Evolutionary conservation across 1,140 invertebrate genomes (phyloP).

Genomic region (Thalassaphorura encarpata): DNA sequence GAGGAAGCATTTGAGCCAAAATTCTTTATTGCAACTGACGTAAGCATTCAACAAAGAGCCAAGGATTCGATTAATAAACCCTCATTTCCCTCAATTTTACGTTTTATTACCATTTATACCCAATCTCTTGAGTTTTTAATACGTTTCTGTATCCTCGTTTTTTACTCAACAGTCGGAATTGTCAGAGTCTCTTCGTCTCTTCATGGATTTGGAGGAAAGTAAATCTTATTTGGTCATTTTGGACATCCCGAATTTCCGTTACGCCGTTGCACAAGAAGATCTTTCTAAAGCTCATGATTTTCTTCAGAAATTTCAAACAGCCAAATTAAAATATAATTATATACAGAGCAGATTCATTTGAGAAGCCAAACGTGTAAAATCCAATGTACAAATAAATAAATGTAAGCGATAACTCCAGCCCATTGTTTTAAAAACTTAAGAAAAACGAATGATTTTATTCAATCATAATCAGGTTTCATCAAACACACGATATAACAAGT

Average conservation of each 20-base stretch:
- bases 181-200: constrained; percentile 24
- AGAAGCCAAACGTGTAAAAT: too few relatives aligned
- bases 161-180: constrained; percentile 23
- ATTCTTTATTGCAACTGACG: constrained; percentile 30
- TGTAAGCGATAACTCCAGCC: too few relatives aligned
- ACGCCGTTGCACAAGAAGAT: constrained; percentile 3
- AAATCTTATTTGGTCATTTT: constrained; percentile 22
- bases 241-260: constrained; percentile 23
- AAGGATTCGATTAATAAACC: neutral
- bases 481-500: too few relatives aligned
- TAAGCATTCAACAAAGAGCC: constrained; percentile 8
- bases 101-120: too few relatives aligned
- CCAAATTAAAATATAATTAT: constrained; percentile 18
- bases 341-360: constrained; percentile 8
- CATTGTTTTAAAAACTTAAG: too few relatives aligned
- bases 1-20: constrained; percentile 24
- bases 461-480: too few relatives aligned
- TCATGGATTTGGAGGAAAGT: constrained; percentile 23
- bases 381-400: too few relatives aligned
- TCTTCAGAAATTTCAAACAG: constrained; percentile 19
- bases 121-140: too few relatives aligned
- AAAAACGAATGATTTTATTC: too few relatives aligned
- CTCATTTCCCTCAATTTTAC: too few relatives aligned
- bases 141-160: too few relatives aligned
- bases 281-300: constrained; percentile 10